Evolutionary conservation across 2,888 invertebrate species (phyloP).

Genomic region (Trypoxylon attenuatum): DNA sequence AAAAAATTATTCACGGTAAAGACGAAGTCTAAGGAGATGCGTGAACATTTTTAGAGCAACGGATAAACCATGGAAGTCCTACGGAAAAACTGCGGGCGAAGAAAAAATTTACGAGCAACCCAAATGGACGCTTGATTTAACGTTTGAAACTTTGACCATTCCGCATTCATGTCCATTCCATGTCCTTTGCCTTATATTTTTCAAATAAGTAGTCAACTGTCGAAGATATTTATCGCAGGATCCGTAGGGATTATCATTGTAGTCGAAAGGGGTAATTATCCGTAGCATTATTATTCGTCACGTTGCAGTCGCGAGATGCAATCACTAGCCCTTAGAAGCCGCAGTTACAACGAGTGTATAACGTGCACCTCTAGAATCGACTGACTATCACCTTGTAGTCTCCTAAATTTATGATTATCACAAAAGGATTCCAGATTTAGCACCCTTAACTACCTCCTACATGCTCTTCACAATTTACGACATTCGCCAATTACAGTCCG

Average conservation of each 20-base stretch:
- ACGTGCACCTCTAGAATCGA: too few relatives aligned
- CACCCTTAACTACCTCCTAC: constrained; percentile 4
- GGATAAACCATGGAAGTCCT: background rate
- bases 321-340: too few relatives aligned
- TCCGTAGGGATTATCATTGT: too few relatives aligned
- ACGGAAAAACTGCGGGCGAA: background rate
- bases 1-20: background rate
- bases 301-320: background rate
- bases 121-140: constrained; percentile 9
- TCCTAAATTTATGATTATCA: constrained; percentile 41
- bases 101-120: constrained; percentile 5
- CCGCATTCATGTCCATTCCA: too few relatives aligned
- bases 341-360: too few relatives aligned
- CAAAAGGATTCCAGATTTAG: constrained; percentile 34
- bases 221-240: too few relatives aligned
- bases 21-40: background rate
- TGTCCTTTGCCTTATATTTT: too few relatives aligned
- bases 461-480: background rate
- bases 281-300: too few relatives aligned
- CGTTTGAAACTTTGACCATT: background rate
- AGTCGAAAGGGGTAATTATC: too few relatives aligned
- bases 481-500: background rate
- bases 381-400: constrained; percentile 42
- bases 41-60: background rate
- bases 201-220: too few relatives aligned